These are phyloP conservation scores for Mycogona germanica DNA, from an alignment of 2,888 invertebrate species.

Conservation along the genomic window DNA sequence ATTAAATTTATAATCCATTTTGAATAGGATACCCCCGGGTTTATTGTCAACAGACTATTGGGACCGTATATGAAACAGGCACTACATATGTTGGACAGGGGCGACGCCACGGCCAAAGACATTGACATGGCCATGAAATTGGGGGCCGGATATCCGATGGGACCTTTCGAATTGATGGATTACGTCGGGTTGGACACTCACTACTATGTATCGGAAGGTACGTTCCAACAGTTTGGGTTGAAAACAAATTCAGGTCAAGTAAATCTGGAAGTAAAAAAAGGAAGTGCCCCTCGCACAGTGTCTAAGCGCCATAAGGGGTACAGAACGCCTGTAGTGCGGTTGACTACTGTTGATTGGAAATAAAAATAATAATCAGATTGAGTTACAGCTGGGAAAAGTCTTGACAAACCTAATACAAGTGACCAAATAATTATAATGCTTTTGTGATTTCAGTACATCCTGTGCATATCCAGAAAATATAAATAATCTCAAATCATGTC, in stretches of 20 bases:
- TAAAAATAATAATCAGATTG: no score
- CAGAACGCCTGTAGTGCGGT: no score
- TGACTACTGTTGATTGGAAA: no score
- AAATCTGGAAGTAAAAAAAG: no score
- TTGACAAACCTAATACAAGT: neutral
- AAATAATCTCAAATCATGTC: neutral
- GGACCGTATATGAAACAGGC: constrained; percentile 76
- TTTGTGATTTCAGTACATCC: no score
- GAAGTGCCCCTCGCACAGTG: no score
- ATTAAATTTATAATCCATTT: no score
- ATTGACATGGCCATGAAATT: constrained; percentile 84
- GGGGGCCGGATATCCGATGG: constrained; percentile 82
- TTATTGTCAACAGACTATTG: constrained; percentile 76
- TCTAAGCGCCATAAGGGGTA: no score
- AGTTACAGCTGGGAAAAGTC: no score
- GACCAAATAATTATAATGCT: neutral
- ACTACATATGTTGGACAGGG: constrained; percentile 63
- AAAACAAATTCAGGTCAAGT: no score
- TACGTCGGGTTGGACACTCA: constrained; percentile 72
- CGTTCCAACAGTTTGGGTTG: no score
- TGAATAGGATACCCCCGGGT: constrained; percentile 80
- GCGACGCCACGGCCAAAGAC: constrained; percentile 56
- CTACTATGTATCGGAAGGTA: constrained; percentile 58
- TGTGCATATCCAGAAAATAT: neutral
- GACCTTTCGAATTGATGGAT: constrained; percentile 71